Evolutionary conservation across 2,888 invertebrate species (phyloP).

Genomic region (Erpobdella octoculata): DNA sequence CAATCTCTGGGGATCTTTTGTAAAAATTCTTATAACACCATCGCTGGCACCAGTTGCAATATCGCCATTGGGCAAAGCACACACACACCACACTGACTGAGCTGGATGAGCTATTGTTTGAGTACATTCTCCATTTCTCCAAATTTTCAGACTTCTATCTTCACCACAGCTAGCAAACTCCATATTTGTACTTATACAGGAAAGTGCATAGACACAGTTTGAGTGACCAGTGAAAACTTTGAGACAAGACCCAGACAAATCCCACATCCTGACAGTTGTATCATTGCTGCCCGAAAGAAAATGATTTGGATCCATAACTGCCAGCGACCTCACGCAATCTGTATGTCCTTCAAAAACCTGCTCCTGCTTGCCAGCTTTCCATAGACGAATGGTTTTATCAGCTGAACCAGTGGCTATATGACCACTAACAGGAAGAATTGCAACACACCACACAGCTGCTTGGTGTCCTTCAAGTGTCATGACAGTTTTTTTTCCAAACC

Average conservation of each 20-base stretch:
- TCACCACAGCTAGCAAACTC: conserved; percentile 71
- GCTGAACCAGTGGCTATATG: conserved; percentile 77
- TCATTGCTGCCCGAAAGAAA: conserved; percentile 90
- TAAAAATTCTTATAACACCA: conserved; percentile 77
- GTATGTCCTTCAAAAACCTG: conserved; percentile 70
- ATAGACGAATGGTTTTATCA: conserved; percentile 78
- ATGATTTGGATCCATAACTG: conserved; percentile 59
- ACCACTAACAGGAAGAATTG: conserved; percentile 50
- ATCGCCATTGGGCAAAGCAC: conserved; percentile 74
- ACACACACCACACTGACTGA: conserved; percentile 80
- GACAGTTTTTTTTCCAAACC: conserved; percentile 60
- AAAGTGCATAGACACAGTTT: conserved; percentile 71
- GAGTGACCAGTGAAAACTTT: conserved; percentile 67
- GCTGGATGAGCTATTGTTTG: conserved; percentile 71
- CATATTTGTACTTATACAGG: conserved; percentile 50
- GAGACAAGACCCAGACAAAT: conserved; percentile 65
- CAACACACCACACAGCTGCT: conserved; percentile 76
- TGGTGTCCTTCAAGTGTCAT: conserved; percentile 56
- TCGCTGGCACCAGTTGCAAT: conserved; percentile 82
- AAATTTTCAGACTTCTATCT: conserved; percentile 74
- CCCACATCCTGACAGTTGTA: conserved; percentile 76
- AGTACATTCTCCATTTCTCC: conserved; percentile 57
- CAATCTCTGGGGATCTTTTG: conserved; percentile 58
- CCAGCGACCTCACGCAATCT: conserved; percentile 79
- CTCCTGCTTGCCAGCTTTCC: conserved; percentile 66